phyloP scores from a whole-genome alignment of 2,797 vertebrate species.

The Luscinia luscinia region DNA sequence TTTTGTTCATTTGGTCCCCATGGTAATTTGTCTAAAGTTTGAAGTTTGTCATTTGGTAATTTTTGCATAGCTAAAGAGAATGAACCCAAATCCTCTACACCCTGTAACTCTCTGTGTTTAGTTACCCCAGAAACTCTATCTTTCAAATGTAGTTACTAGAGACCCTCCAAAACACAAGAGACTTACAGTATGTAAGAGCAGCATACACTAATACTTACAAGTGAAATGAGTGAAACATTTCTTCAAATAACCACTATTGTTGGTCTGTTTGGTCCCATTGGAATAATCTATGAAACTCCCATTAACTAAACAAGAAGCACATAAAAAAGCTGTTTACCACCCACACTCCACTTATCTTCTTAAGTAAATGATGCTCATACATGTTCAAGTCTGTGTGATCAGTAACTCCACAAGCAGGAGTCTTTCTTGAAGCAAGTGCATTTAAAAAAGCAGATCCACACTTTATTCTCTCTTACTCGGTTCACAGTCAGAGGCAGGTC shows the following conservation, averaged over 20 bases:
- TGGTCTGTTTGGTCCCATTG: background rate
- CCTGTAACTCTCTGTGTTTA: background rate
- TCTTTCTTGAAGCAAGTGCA: background rate
- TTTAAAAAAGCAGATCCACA: accelerated
- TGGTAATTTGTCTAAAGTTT: background rate
- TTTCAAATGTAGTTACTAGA: background rate
- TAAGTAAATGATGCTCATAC: background rate
- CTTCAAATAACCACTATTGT: background rate
- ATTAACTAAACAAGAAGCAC: background rate
- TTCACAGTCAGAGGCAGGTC: background rate
- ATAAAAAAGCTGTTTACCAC: background rate
- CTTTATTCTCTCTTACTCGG: background rate
- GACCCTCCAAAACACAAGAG: background rate
- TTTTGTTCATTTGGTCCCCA: background rate
- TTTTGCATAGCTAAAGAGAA: background rate
- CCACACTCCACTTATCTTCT: background rate
- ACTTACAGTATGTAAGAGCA: background rate
- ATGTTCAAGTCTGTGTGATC: background rate
- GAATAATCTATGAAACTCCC: background rate
- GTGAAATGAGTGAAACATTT: background rate
- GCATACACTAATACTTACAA: background rate
- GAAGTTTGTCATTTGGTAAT: background rate
- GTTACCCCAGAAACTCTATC: background rate
- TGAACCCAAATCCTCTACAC: background rate
- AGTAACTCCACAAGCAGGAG: background rate